phyloP scores from a whole-genome alignment of 1,140 invertebrate species.

The Sycophila sp. region DNA sequence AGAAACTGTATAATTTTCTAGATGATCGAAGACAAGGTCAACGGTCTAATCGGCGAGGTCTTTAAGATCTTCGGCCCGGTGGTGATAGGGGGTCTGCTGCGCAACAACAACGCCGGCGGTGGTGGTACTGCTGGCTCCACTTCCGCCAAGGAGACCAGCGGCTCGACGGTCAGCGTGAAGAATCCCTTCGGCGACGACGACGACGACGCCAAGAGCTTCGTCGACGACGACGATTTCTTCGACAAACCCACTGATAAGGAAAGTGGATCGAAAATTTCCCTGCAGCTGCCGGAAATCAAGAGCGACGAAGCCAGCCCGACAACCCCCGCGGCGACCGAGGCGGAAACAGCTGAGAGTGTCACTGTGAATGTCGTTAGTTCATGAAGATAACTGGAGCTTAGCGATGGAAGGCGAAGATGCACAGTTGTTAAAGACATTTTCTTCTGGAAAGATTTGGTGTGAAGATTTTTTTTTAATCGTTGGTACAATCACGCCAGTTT shows the following conservation, averaged over 20 bases:
- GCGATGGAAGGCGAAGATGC: too few relatives aligned
- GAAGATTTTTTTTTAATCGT: too few relatives aligned
- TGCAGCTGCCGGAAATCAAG: neutral
- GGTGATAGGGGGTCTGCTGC: conserved; percentile 69
- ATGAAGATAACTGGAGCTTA: too few relatives aligned
- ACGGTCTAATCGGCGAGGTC: conserved; percentile 74
- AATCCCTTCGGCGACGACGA: conserved; percentile 57
- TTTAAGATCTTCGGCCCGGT: conserved; percentile 75
- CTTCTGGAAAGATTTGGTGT: too few relatives aligned
- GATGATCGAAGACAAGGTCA: conserved; percentile 82
- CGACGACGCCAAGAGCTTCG: conserved; percentile 40
- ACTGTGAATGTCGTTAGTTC: neutral
- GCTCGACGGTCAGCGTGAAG: conserved; percentile 52
- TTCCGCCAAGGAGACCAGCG: conserved; percentile 15
- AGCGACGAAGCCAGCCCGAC: neutral
- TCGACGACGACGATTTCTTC: conserved; percentile 43
- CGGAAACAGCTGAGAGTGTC: neutral
- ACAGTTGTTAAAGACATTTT: too few relatives aligned
- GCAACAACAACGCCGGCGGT: conserved; percentile 56
- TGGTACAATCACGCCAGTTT: too few relatives aligned
- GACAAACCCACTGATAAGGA: neutral
- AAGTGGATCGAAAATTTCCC: neutral
- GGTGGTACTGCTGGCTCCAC: conserved; percentile 44
- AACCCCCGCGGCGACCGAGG: too few relatives aligned
- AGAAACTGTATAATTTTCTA: conserved; percentile 68